Percentiles rank a stretch among this genome's conserved stretches.
phyloP scores from a whole-genome alignment of 1,140 invertebrate genomes.

The Melitaea cinxia region DNA sequence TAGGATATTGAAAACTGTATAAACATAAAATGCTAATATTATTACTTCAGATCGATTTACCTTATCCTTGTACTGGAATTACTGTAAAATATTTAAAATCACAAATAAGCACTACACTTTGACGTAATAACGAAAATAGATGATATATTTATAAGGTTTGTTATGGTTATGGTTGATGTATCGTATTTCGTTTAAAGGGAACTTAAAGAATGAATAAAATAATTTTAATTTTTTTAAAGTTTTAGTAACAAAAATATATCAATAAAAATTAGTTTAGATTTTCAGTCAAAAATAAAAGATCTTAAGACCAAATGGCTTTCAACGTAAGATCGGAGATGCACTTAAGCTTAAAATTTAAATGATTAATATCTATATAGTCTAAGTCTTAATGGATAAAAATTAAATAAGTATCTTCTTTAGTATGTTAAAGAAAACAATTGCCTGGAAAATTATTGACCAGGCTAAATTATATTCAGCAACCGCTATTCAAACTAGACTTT shows the following conservation, averaged over 20 bases:
- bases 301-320: no score
- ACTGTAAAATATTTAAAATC: conserved; percentile 53
- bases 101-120: conserved; percentile 74
- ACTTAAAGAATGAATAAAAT: neutral
- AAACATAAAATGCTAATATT: conserved; percentile 13
- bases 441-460: no score
- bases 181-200: conserved; percentile 24
- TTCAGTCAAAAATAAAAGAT: neutral
- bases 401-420: no score
- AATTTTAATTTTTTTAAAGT: neutral
- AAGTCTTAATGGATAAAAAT: no score
- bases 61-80: conserved; percentile 35
- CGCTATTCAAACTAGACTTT: no score
- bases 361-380: no score
- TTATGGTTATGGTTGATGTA: conserved; percentile 31
- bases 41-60: conserved; percentile 34
- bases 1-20: neutral
- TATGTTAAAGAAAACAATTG: no score
- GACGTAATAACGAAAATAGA: conserved; percentile 79
- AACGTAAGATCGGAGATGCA: no score
- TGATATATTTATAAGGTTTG: conserved; percentile 35
- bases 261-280: neutral
- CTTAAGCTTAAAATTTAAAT: no score
- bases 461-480: no score
- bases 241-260: neutral